Conservation (phyloP, 2,113 vertebrate genomes). For the Ammodytes dubius region DNA sequence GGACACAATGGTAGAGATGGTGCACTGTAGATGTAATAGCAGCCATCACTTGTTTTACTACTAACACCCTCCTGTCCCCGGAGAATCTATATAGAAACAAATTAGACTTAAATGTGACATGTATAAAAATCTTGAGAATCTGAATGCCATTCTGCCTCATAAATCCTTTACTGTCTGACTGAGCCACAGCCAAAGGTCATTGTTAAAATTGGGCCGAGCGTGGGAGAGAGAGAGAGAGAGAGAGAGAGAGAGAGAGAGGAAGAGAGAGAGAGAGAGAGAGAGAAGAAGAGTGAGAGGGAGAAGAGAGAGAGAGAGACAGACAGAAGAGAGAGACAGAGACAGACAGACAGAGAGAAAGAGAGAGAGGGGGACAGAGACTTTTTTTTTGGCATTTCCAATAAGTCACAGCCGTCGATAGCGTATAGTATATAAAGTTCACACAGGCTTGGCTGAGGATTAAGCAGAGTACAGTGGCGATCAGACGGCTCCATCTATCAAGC, state of each 20-base stretch:
- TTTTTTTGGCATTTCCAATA: conserved; percentile 62
- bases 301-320: too few species aligned
- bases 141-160: neutral
- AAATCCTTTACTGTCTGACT: conserved; percentile 30
- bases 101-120: neutral
- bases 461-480: conserved; percentile 69
- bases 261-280: too few species aligned
- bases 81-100: conserved; percentile 25
- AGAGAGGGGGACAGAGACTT: conserved; percentile 25
- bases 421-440: conserved; percentile 73
- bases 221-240: neutral
- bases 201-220: conserved; percentile 1
- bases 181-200: conserved; percentile 35
- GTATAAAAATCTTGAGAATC: conserved; percentile 5
- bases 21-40: conserved; percentile 10
- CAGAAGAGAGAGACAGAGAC: too few species aligned
- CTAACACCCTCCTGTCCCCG: neutral
- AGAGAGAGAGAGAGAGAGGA: too few species aligned
- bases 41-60: conserved; percentile 4
- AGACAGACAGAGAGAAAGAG: too few species aligned
- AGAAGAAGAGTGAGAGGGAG: too few species aligned
- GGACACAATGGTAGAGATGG: neutral
- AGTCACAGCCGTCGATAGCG: conserved; percentile 69
- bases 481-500: conserved; percentile 82
- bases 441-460: conserved; percentile 75